Evolutionary conservation across 2,888 invertebrate genomes (phyloP).

Genomic region (Polydrusus tereticollis): DNA sequence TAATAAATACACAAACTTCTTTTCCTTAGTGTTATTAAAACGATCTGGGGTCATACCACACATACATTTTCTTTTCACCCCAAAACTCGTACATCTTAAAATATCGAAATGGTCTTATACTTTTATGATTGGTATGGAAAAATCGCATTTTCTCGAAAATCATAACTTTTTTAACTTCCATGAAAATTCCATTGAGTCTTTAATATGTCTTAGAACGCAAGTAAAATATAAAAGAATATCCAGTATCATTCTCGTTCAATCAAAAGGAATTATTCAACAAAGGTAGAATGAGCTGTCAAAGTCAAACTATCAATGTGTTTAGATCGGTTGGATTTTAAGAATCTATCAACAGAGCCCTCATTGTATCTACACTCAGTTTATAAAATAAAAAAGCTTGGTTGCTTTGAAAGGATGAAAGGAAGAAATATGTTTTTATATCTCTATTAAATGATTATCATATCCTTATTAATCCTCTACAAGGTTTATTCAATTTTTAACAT

Average conservation of each 20-base stretch:
- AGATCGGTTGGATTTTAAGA: constrained; percentile 58
- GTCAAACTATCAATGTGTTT: constrained; percentile 59
- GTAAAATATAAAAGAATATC: not conserved
- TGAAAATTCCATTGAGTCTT: no score
- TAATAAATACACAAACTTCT: constrained; percentile 29
- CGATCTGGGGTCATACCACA: not conserved
- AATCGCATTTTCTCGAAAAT: no score
- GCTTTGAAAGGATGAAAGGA: not conserved
- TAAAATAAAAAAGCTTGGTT: constrained; percentile 20
- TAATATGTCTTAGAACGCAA: not conserved
- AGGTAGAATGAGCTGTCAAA: constrained; percentile 55
- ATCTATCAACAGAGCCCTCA: constrained; percentile 51
- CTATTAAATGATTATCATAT: not conserved
- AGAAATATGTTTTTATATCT: not conserved
- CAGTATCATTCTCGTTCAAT: not conserved
- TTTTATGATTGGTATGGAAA: no score
- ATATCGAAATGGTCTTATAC: no score
- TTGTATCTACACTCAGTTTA: constrained; percentile 43
- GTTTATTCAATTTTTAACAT: not conserved
- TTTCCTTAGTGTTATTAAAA: constrained; percentile 27
- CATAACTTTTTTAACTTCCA: no score
- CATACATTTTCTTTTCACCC: not conserved
- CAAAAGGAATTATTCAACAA: constrained; percentile 24
- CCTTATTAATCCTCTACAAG: no score
- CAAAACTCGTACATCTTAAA: no score